Base-by-base conservation (phyloP, 1,140 invertebrate species). In the Trypoxylus dichotomus region DNA sequence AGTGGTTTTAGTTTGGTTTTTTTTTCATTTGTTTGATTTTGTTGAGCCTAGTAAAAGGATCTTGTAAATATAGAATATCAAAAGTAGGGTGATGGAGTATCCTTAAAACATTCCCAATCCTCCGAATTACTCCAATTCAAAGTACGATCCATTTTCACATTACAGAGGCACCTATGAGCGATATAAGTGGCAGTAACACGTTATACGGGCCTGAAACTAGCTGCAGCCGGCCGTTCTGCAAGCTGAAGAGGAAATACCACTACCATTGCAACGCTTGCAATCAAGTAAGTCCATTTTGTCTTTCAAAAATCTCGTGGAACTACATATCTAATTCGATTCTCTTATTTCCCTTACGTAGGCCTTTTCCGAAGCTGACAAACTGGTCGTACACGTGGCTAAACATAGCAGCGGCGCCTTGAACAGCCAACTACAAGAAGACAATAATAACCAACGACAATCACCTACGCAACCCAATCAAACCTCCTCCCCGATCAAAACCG, bases 191-290 rank as follows among this genome's bases (percentile, higher is more conserved):
- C 29, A 75, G 43, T 32, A 75, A 75, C 75, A 86, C 82, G 3
- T 77, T 86, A n/a, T 86, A 86, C 76, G 84, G 85, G 0, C 85
- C 85, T 0, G 91, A 93, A 74, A 88, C 91, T 74, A 92, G 92
- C 78, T 96, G 94, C 86, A 92, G 93, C 42, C 88, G 94, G 25
- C 94, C 94, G 8, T 96, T 96, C 84, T 96, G 95, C 85, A 96
- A 96, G 85, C 87, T 96, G 54, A 96, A 96, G 84, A 89, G 94
- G 74, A 92, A 93, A 81, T 92, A 94, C 79, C 95, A 96, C 84
- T 95, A 93, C 82, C 95, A 96, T 84, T 96, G 95, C 85, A 93
- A 93, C 82, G 90, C 93, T n/a, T 96, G 95, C 86, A 95, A 95
- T 86, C 94, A 96, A 86, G 91, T 89, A 85, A 79, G 82, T 80